Evolutionary conservation across 2,888 invertebrate genomes (phyloP).

Genomic region (Acrocyrtus sp.): DNA sequence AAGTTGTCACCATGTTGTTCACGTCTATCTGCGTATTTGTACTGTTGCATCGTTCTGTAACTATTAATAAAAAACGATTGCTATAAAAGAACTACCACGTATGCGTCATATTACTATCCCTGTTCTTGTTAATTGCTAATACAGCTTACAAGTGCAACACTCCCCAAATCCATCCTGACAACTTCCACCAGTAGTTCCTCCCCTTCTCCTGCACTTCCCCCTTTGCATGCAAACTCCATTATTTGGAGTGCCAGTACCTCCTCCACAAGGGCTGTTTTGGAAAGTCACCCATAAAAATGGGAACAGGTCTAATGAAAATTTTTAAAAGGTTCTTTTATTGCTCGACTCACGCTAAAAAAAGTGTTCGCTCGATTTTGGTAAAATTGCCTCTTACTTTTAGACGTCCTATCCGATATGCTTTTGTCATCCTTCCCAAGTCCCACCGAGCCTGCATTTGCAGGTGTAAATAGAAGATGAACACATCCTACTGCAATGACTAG

Average conservation of each 20-base stretch:
- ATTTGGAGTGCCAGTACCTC: background rate
- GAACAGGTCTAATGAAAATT: constrained; percentile 26
- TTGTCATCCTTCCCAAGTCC: background rate
- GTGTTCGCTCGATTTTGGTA: too few relatives aligned
- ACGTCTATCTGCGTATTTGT: constrained; percentile 19
- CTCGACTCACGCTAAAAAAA: too few relatives aligned
- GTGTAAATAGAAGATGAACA: background rate
- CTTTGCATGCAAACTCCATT: constrained; percentile 39
- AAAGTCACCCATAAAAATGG: constrained; percentile 43
- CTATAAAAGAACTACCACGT: too few relatives aligned
- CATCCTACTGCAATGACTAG: too few relatives aligned
- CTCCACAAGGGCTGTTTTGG: constrained; percentile 28
- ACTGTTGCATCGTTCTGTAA: constrained; percentile 32
- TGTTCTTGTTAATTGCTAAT: background rate
- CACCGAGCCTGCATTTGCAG: too few relatives aligned
- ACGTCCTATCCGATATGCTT: background rate
- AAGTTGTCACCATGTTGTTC: constrained; percentile 30
- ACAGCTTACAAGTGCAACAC: constrained; percentile 51
- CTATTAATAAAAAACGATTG: constrained; percentile 27
- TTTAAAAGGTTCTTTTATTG: too few relatives aligned
- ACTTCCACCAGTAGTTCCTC: constrained; percentile 32
- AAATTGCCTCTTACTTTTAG: too few relatives aligned
- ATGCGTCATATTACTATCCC: too few relatives aligned
- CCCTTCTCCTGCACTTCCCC: constrained; percentile 27
- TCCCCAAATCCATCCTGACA: constrained; percentile 52